These are phyloP conservation scores for Alexandromys fortis DNA, from an alignment of 2,113 vertebrate species.

Conservation along the genomic window DNA sequence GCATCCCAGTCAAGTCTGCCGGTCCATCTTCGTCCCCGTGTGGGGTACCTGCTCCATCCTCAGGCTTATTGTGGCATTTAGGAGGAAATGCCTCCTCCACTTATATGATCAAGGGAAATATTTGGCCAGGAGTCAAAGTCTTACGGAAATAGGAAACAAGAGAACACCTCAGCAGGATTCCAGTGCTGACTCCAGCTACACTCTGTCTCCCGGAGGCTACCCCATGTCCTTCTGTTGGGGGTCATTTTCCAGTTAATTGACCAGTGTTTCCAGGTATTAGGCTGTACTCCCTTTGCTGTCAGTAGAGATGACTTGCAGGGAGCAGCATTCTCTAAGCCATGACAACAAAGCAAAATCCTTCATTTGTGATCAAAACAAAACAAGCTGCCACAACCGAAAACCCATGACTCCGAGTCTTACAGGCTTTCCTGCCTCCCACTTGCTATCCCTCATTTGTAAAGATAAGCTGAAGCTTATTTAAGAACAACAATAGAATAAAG, in stretches of 20 bases:
- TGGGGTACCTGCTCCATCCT: neutral
- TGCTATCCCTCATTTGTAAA: neutral
- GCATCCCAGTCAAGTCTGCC: fast-evolving
- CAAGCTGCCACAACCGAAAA: neutral
- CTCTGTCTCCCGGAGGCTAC: neutral
- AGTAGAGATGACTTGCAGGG: conserved; percentile 2
- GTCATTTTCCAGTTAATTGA: conserved; percentile 39
- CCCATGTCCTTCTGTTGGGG: neutral
- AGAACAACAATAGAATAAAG: neutral
- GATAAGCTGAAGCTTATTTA: neutral
- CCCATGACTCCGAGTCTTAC: conserved; percentile 72
- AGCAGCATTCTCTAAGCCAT: neutral
- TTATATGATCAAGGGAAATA: conserved; percentile 24
- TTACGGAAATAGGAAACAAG: conserved; percentile 7
- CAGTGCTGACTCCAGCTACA: neutral
- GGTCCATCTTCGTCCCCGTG: neutral
- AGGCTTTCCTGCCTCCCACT: conserved; percentile 62
- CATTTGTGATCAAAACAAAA: conserved; percentile 66
- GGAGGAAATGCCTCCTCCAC: neutral
- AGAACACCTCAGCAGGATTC: neutral
- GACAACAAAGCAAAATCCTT: conserved; percentile 2
- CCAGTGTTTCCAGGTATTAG: neutral
- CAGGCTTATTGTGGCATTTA: neutral
- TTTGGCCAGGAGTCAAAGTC: conserved; percentile 2
- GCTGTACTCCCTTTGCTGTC: neutral